Evolutionary conservation across 1,140 invertebrate species (phyloP).

Genomic region (Glomeris maerens): DNA sequence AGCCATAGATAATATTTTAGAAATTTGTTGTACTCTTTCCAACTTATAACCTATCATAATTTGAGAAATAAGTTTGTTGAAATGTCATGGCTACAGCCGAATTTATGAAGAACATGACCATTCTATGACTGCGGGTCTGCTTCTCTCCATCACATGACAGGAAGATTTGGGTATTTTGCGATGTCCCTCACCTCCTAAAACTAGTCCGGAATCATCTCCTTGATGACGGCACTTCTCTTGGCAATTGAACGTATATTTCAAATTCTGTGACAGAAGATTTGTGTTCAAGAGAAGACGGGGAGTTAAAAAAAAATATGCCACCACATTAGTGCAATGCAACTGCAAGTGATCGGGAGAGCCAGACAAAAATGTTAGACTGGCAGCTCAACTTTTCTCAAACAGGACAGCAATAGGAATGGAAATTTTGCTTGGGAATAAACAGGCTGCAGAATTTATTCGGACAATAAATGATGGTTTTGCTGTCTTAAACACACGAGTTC

Average conservation of each 20-base stretch:
- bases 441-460: no score
- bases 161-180: slow-evolving; percentile 17
- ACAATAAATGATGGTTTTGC: no score
- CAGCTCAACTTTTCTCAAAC: not conserved
- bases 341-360: not conserved
- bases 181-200: slow-evolving; percentile 18
- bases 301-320: not conserved
- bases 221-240: slow-evolving; percentile 15
- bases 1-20: no score
- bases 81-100: no score
- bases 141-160: slow-evolving; percentile 2
- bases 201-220: slow-evolving; percentile 17
- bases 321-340: not conserved
- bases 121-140: not conserved
- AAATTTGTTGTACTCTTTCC: no score
- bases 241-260: not conserved
- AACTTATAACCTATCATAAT: no score
- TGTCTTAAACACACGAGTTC: no score
- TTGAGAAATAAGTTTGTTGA: no score
- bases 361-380: not conserved
- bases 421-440: no score
- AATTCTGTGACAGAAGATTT: not conserved
- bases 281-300: not conserved
- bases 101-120: slow-evolving; percentile 13
- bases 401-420: not conserved